A percentile compares a stretch with the other conserved stretches of the same genome.
phyloP scores from a whole-genome alignment of 2,888 invertebrate species.

The Lithosia quadra region DNA sequence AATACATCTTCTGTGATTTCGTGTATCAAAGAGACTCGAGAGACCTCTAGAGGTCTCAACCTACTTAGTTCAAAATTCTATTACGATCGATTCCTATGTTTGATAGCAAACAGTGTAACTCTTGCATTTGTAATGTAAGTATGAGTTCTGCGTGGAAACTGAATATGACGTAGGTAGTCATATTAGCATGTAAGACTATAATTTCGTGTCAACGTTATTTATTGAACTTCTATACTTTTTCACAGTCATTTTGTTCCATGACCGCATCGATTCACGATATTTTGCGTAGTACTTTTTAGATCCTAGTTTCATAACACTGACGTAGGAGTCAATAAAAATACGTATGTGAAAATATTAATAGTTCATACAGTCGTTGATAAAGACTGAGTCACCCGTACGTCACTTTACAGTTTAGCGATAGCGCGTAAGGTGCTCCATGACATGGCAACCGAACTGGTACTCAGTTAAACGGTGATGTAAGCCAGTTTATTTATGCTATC shows the following conservation, averaged over 20 bases:
- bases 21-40: too few species aligned
- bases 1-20: not conserved
- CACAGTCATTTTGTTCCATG: slow-evolving; percentile 41
- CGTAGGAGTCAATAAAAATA: slow-evolving; percentile 48
- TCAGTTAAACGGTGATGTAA: slow-evolving; percentile 12
- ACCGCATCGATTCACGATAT: slow-evolving; percentile 34
- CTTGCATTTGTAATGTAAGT: not conserved
- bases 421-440: slow-evolving; percentile 22
- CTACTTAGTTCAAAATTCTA: too few species aligned
- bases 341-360: slow-evolving; percentile 50
- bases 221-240: slow-evolving; percentile 31
- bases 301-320: slow-evolving; percentile 49
- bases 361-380: slow-evolving; percentile 53
- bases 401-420: slow-evolving; percentile 44
- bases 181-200: slow-evolving; percentile 2
- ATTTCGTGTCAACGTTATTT: slow-evolving; percentile 21
- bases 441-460: slow-evolving; percentile 31
- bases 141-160: not conserved
- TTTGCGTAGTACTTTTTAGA: slow-evolving; percentile 36
- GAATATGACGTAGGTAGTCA: slow-evolving; percentile 5
- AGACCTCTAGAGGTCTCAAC: too few species aligned
- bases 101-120: not conserved
- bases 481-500: slow-evolving; percentile 6
- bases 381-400: slow-evolving; percentile 58
- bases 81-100: not conserved